phyloP scores from a whole-genome alignment of 2,797 vertebrate genomes.

The Smutsia gigantea region DNA sequence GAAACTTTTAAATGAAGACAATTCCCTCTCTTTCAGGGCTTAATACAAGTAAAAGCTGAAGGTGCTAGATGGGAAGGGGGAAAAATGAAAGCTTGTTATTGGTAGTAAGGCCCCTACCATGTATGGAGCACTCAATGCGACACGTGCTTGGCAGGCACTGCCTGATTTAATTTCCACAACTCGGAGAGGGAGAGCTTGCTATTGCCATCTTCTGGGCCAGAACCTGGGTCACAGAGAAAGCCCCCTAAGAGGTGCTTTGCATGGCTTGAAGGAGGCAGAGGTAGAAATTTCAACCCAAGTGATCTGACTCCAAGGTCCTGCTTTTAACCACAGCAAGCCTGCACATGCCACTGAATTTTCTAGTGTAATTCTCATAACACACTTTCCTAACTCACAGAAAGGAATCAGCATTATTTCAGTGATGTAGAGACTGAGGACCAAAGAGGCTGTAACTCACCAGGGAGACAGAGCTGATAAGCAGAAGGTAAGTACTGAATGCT shows the following conservation, averaged over 20 bases:
- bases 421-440: not conserved
- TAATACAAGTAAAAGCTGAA: not conserved
- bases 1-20: not conserved
- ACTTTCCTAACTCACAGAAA: accelerated
- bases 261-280: not conserved
- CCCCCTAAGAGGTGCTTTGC: not conserved
- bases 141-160: not conserved
- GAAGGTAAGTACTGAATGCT: not conserved
- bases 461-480: not conserved
- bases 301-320: not conserved
- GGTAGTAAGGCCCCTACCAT: not conserved
- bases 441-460: no score
- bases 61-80: not conserved
- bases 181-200: not conserved
- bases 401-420: not conserved
- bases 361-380: not conserved
- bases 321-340: accelerated
- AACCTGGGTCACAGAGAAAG: not conserved
- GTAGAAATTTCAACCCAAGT: not conserved
- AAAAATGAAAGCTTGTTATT: not conserved
- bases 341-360: not conserved
- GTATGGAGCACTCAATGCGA: not conserved
- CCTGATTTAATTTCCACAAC: not conserved
- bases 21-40: not conserved
- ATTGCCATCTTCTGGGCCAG: not conserved